Base-by-base conservation (phyloP, 2,888 invertebrate species). In the Apeira syringaria region DNA sequence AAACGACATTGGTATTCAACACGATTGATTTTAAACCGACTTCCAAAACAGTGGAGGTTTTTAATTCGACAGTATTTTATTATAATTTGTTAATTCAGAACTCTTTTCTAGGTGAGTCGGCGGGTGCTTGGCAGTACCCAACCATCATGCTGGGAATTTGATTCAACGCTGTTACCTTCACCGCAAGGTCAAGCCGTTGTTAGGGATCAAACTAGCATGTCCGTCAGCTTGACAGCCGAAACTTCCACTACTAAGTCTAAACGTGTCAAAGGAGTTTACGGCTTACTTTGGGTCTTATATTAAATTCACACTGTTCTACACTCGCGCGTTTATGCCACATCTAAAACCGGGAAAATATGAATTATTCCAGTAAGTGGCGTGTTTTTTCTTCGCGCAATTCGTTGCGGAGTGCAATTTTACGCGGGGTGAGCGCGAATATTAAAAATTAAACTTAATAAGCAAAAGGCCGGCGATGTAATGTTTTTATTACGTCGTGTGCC, bases 361-460 rank as follows among this genome's bases (percentile, higher is more conserved):
- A 61, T 53, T 53, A 56, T 59, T 63, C 52, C 13, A 34, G 46
- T 54, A 53, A 53, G 49, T 52, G 48, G 55, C 39, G 49, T 53
- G 45, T 59, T 74, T 72, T 76, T 74, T 67, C 76, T 80, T 73
- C 61, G 60, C 53, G 59, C 38, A 49, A 50, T 51, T 53, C 53
- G 49, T 53, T 61, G 74, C 65, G 69, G 73, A 83, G 80, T 80
- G 84, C 81, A 87, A 87, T 87, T 87, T 87, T 84, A 82, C 87
- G 86, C 77, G 73, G 72, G 51, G 49, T 80, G 87, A 66, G 75
- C 84, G 67, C 75, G 84, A 75, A 86, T 87, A 87, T 87, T 87
- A 87, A 87, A 87, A 87, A 87, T 86, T 87, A 83, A 87, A 85
- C 70, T 83, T 87, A 86, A 87, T 87, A 87, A 85, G 81, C 80